phyloP scores from a whole-genome alignment of 2,888 invertebrate species.

The Sarcophaga rosellei region DNA sequence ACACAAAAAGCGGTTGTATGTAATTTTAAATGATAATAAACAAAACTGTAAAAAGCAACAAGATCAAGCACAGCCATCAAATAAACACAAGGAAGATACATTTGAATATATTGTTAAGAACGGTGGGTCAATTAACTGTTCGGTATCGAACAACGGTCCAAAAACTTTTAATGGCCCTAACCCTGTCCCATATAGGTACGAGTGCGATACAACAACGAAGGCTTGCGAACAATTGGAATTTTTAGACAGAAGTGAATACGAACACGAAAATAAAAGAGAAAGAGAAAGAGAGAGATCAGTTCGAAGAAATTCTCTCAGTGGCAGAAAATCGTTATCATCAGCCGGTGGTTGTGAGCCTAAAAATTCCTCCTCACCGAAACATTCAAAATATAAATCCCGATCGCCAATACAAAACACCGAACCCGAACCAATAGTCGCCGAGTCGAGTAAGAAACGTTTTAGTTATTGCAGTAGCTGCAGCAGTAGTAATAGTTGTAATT shows the following conservation, averaged over 20 bases:
- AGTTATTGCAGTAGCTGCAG: constrained; percentile 73
- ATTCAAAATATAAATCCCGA: constrained; percentile 15
- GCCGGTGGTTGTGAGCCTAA: not conserved
- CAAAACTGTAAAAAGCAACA: constrained; percentile 12
- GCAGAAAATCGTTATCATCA: constrained; percentile 6
- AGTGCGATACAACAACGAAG: not conserved
- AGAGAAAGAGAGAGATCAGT: constrained; percentile 30
- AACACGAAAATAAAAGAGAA: constrained; percentile 1
- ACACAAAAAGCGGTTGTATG: constrained; percentile 9
- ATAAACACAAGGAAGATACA: constrained; percentile 12
- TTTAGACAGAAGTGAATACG: constrained; percentile 18
- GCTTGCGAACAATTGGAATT: not conserved
- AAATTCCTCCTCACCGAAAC: constrained; percentile 36
- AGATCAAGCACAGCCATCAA: not conserved
- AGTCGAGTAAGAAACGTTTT: constrained; percentile 35
- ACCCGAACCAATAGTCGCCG: constrained; percentile 24
- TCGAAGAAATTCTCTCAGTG: constrained; percentile 17
- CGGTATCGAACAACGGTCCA: not conserved
- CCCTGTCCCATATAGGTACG: not conserved
- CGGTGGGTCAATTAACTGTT: not conserved
- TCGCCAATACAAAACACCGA: constrained; percentile 44
- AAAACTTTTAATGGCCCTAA: not conserved
- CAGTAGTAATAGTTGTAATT: constrained; percentile 78
- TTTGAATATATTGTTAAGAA: not conserved
- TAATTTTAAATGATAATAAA: constrained; percentile 28